These are phyloP conservation scores for Agrilus planipennis DNA, from an alignment of 1,140 invertebrate species.

Conservation along the genomic window DNA sequence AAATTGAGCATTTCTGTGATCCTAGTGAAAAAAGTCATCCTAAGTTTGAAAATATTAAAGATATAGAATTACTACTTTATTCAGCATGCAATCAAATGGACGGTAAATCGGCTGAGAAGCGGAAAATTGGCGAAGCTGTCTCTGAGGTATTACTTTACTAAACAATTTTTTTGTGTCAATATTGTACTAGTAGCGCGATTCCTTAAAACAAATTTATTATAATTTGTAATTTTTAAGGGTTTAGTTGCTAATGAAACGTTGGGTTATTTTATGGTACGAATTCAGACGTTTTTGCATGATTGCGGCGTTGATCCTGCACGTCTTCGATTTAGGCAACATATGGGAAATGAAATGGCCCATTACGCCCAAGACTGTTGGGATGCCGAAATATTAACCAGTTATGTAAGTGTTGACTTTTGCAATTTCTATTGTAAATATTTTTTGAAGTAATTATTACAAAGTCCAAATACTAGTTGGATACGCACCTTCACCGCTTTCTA, in stretches of 20 bases:
- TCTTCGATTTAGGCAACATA: slow-evolving; percentile 93
- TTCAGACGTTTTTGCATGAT: slow-evolving; percentile 78
- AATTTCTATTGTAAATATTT: background rate
- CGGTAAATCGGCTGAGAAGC: slow-evolving; percentile 60
- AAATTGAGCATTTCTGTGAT: slow-evolving; percentile 99
- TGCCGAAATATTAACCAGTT: slow-evolving; percentile 90
- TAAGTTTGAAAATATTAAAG: slow-evolving; percentile 72
- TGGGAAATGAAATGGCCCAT: slow-evolving; percentile 99
- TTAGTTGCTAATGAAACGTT: slow-evolving; percentile 94
- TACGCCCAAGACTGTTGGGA: slow-evolving; percentile 99
- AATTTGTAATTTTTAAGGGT: slow-evolving; percentile 44
- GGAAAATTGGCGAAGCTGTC: slow-evolving; percentile 70
- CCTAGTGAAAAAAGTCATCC: slow-evolving; percentile 77
- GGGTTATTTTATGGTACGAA: slow-evolving; percentile 96
- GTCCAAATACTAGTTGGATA: too few relatives aligned
- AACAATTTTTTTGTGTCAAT: background rate
- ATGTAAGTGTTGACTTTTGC: slow-evolving; percentile 41
- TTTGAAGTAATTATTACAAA: too few relatives aligned
- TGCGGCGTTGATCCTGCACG: slow-evolving; percentile 79
- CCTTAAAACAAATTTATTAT: background rate
- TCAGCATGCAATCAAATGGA: slow-evolving; percentile 96
- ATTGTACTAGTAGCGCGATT: too few relatives aligned
- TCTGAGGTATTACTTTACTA: slow-evolving; percentile 22
- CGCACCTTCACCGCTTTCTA: too few relatives aligned
- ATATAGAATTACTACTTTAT: slow-evolving; percentile 70